Conservation (phyloP, 1,140 invertebrate genomes). For the Drosophila elegans region DNA sequence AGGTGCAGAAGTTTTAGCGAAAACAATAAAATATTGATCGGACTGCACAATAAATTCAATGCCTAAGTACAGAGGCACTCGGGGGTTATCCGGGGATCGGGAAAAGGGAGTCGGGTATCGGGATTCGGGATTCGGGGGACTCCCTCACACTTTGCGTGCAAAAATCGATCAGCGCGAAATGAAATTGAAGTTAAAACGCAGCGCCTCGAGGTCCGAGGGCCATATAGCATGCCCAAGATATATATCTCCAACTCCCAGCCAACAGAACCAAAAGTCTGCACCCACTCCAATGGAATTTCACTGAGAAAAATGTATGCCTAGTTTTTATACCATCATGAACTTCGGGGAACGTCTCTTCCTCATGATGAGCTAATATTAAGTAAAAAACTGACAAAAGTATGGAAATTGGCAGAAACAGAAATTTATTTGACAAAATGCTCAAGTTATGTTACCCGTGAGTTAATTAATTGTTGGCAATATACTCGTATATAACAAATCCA, state of each 20-base stretch:
- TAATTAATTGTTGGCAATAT: no score
- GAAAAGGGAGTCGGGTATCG: neutral
- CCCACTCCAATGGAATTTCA: neutral
- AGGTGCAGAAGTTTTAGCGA: constrained; percentile 70
- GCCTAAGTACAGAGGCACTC: constrained; percentile 68
- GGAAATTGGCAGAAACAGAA: no score
- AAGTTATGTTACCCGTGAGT: no score
- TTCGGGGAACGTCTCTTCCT: no score
- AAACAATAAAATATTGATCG: constrained; percentile 78
- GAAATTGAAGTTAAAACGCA: constrained; percentile 79
- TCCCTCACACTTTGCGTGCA: constrained; percentile 82
- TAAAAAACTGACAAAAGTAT: no score
- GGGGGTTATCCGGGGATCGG: neutral
- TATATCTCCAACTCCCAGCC: constrained; percentile 25
- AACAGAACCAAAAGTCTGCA: constrained; percentile 12
- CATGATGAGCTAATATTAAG: no score
- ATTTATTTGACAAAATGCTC: no score
- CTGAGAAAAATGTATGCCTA: neutral
- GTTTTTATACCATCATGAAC: no score
- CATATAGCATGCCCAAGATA: constrained; percentile 56
- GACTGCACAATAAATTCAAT: constrained; percentile 75
- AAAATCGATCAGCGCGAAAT: constrained; percentile 82
- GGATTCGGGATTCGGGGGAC: constrained; percentile 18
- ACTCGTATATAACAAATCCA: no score
- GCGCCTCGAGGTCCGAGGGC: constrained; percentile 54